A percentile compares a stretch with the other conserved stretches of the same genome.
Conservation (phyloP, 37 sponge, comb jelly and placozoan genomes). For the Ianthella basta region DNA sequence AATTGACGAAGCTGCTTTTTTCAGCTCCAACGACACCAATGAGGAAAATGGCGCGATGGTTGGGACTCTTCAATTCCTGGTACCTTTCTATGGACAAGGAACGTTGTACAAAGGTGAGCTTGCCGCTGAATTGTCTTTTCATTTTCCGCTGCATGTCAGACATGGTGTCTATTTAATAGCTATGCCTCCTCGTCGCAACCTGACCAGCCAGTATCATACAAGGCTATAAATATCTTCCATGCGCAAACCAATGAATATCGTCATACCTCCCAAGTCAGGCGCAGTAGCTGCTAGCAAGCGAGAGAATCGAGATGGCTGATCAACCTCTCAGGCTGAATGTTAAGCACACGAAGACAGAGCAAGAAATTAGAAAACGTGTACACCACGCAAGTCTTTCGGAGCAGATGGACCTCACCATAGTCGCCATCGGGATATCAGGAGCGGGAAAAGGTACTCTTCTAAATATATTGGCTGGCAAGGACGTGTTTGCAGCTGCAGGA, state of each 20-base stretch:
- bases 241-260: too few relatives aligned
- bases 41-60: not conserved
- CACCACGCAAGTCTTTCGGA: not conserved
- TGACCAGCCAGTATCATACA: too few relatives aligned
- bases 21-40: not conserved
- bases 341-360: not conserved
- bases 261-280: too few relatives aligned
- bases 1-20: constrained; percentile 18
- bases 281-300: too few relatives aligned
- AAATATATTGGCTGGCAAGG: not conserved
- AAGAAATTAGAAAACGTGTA: not conserved
- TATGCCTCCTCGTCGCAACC: too few relatives aligned
- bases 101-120: not conserved
- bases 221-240: too few relatives aligned
- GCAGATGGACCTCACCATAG: not conserved
- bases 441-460: constrained; percentile 14
- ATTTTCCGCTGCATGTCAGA: too few relatives aligned
- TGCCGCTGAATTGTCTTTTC: too few relatives aligned
- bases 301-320: too few relatives aligned
- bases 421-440: constrained; percentile 8
- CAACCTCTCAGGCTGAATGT: not conserved
- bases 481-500: not conserved
- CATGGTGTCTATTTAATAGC: too few relatives aligned
- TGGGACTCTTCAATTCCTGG: not conserved
- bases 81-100: not conserved